Conservation (phyloP, 2,113 vertebrate species). For the Promerops cafer region DNA sequence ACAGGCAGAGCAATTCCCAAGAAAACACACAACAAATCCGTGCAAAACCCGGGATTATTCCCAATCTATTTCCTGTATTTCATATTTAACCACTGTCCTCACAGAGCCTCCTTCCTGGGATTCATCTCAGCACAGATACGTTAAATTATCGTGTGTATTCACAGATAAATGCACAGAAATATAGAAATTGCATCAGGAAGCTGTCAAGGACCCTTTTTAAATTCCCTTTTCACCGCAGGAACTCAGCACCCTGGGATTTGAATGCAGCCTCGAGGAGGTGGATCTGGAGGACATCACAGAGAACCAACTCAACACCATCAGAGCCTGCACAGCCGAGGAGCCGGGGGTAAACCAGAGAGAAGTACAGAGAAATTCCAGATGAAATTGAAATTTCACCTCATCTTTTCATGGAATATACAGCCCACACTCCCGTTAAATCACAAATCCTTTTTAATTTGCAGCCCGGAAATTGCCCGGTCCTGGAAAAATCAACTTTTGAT, state of each 20-base stretch:
- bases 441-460: conserved; percentile 48
- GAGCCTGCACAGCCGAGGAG: conserved; percentile 31
- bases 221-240: conserved; percentile 16
- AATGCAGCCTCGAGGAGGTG: conserved; percentile 55
- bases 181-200: accelerated
- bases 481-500: conserved; percentile 57
- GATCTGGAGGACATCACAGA: conserved; percentile 59
- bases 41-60: not conserved
- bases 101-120: not conserved
- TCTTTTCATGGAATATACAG: not conserved
- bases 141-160: not conserved
- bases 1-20: not conserved
- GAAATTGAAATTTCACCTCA: accelerated
- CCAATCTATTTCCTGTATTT: not conserved
- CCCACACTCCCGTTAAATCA: not conserved
- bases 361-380: accelerated
- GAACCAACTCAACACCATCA: conserved; percentile 33
- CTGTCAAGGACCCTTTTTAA: not conserved
- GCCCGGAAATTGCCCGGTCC: conserved; percentile 63
- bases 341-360: not conserved
- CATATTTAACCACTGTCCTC: not conserved
- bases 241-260: not conserved
- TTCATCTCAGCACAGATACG: not conserved
- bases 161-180: not conserved
- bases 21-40: not conserved